Conservation (phyloP, 2,888 invertebrate genomes). For the Heliconius ismenius region DNA sequence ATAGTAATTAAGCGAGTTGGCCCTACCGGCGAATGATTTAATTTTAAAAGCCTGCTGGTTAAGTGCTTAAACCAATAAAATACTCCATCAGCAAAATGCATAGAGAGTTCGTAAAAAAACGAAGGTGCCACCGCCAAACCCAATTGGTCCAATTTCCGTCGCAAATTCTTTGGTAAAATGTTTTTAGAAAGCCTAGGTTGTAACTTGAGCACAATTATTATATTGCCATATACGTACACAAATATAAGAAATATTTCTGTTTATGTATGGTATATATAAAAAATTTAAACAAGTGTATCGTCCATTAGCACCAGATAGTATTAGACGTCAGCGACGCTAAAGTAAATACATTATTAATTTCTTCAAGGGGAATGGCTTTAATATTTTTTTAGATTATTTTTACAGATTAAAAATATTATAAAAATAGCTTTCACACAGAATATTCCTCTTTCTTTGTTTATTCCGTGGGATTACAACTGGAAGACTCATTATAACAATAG, state of each 20-base stretch:
- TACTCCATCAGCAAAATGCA: conserved; percentile 9
- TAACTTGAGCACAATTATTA: background rate
- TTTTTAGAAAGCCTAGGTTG: background rate
- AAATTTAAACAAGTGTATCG: background rate
- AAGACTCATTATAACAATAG: no score
- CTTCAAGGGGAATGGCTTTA: background rate
- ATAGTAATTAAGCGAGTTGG: conserved; percentile 12
- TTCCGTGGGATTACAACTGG: no score
- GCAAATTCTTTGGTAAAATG: background rate
- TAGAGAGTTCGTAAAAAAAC: background rate
- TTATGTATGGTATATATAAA: no score
- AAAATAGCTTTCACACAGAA: background rate
- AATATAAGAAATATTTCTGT: no score
- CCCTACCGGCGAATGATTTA: conserved; percentile 15
- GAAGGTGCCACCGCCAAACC: conserved; percentile 16
- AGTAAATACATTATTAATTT: background rate
- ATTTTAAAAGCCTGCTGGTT: conserved; percentile 20
- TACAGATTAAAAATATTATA: background rate
- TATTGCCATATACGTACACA: no score
- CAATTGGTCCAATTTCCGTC: background rate
- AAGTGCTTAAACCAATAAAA: conserved; percentile 22
- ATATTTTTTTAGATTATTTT: background rate
- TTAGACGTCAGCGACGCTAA: background rate
- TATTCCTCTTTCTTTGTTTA: background rate
- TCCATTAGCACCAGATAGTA: conserved; percentile 11